Evolutionary conservation across 37 sponge, comb jelly and placozoan species (phyloP).

Genomic region (Halichondria panicea): DNA sequence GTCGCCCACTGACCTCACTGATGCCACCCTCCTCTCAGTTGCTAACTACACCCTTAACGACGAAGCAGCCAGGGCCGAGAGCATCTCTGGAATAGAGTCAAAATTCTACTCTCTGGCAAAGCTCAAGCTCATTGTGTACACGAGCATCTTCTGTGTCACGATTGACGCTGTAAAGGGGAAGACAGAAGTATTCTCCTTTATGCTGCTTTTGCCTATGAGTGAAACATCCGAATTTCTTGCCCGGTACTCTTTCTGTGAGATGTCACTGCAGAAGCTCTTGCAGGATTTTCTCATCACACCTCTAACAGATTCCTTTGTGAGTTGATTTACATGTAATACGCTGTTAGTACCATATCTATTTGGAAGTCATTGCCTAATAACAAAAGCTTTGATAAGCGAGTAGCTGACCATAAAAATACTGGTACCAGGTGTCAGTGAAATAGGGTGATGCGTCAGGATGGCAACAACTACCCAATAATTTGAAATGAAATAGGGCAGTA

Average conservation of each 20-base stretch:
- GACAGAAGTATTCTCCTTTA: slow-evolving; percentile 68
- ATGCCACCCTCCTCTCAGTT: slow-evolving; percentile 32
- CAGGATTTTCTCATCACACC: slow-evolving; percentile 31
- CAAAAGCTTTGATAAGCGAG: no score
- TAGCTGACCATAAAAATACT: no score
- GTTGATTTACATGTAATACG: no score
- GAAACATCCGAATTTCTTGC: slow-evolving; percentile 62
- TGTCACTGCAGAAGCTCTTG: slow-evolving; percentile 26
- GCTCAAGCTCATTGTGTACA: slow-evolving; percentile 34
- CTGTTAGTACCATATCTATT: no score
- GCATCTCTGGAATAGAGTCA: slow-evolving; percentile 52
- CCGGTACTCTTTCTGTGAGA: slow-evolving; percentile 53
- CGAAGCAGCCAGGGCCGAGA: slow-evolving; percentile 55
- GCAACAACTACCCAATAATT: no score
- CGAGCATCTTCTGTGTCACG: slow-evolving; percentile 38
- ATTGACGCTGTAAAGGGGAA: slow-evolving; percentile 22
- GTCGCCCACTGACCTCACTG: not conserved
- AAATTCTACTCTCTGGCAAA: slow-evolving; percentile 61
- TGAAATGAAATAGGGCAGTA: no score
- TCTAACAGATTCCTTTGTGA: slow-evolving; percentile 14
- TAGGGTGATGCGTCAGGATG: no score
- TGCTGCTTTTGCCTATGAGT: slow-evolving; percentile 51
- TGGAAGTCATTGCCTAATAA: no score
- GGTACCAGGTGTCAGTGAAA: no score
- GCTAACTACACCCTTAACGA: slow-evolving; percentile 65